phyloP scores from a whole-genome alignment of 2,113 vertebrate genomes.

The Xiphophorus couchianus region DNA sequence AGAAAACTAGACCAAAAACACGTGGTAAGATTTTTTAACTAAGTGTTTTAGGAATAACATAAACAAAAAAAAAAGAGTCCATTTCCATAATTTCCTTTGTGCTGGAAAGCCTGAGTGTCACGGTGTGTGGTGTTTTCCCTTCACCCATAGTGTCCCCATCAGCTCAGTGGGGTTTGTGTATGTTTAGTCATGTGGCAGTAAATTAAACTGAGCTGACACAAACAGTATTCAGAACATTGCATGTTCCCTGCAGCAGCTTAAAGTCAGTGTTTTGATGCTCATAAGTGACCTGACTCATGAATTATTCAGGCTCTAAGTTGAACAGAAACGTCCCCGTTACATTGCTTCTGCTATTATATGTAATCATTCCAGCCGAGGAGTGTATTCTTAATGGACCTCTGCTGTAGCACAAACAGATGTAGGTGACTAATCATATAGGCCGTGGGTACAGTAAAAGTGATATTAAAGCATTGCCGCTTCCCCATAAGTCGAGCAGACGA shows the following conservation, averaged over 20 bases:
- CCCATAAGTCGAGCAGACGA: constrained; percentile 44
- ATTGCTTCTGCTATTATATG: not conserved
- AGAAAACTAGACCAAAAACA: no score
- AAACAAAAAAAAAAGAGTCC: not conserved
- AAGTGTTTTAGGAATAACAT: no score
- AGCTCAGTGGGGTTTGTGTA: constrained; percentile 20
- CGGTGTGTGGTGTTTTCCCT: constrained; percentile 13
- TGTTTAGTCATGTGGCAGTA: constrained; percentile 32
- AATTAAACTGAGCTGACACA: constrained; percentile 39
- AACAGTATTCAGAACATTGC: constrained; percentile 18
- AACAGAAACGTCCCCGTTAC: constrained; percentile 20
- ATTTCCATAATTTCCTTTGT: constrained; percentile 2
- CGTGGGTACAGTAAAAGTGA: not conserved
- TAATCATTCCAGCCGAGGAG: not conserved
- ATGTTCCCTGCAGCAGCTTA: constrained; percentile 17
- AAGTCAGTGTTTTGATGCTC: constrained; percentile 12
- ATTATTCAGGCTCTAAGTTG: constrained; percentile 39
- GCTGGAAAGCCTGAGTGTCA: not conserved
- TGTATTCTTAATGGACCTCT: not conserved
- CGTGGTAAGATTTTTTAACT: no score
- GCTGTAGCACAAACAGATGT: not conserved
- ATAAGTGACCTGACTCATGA: constrained; percentile 22
- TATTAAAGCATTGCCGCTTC: constrained; percentile 22
- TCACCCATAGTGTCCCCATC: not conserved
- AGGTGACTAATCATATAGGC: not conserved